Percentiles rank a stretch among this genome's conserved stretches.
Evolutionary conservation across 2,113 vertebrate species (phyloP).

Genomic region (Leptosomus discolor): DNA sequence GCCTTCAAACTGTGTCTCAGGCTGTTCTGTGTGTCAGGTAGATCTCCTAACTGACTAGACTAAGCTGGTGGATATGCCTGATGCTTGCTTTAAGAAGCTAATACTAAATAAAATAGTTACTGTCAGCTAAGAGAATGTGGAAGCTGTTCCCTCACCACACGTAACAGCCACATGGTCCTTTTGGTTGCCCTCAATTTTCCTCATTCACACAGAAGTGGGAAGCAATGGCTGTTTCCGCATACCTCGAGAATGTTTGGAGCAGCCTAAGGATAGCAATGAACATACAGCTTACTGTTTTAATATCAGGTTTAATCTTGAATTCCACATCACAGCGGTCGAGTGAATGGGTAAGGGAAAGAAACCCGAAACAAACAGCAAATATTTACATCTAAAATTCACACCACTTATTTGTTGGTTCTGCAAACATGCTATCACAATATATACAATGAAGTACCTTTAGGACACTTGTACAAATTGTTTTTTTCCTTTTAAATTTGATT

Average conservation of each 20-base stretch:
- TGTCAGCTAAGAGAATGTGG: not conserved
- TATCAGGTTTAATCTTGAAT: constrained; percentile 93
- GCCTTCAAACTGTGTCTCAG: not conserved
- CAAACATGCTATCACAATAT: constrained; percentile 98
- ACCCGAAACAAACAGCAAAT: constrained; percentile 69
- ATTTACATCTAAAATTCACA: constrained; percentile 98
- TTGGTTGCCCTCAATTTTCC: not conserved
- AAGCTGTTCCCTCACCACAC: not conserved
- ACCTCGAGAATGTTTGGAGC: not conserved
- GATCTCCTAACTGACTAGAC: no score
- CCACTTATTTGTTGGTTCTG: constrained; percentile 81
- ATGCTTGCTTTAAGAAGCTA: not conserved
- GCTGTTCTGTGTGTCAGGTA: not conserved
- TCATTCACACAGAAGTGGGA: not conserved
- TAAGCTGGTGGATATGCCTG: not conserved
- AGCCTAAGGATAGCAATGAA: constrained; percentile 42
- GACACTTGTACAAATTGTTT: constrained; percentile 90
- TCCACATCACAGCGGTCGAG: constrained; percentile 92
- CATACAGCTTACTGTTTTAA: constrained; percentile 73
- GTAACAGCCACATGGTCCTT: not conserved
- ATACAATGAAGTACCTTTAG: constrained; percentile 94
- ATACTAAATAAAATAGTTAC: not conserved
- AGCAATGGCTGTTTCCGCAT: not conserved
- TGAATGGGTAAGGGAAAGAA: constrained; percentile 78
- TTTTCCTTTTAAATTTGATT: constrained; percentile 74